These are phyloP conservation scores for Sminthurides aquaticus DNA, from an alignment of 2,888 invertebrate species.

Conservation along the genomic window DNA sequence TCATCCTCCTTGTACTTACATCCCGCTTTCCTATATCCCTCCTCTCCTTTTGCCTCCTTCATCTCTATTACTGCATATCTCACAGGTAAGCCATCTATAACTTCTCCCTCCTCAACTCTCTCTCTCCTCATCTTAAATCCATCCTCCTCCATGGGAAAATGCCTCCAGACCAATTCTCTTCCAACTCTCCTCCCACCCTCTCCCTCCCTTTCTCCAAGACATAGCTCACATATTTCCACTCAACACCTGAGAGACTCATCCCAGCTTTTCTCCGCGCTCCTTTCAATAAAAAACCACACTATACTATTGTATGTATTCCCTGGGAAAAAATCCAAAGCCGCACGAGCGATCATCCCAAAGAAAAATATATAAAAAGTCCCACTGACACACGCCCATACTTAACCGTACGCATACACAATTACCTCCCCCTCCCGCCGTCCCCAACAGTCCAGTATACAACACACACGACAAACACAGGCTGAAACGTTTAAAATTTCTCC, in stretches of 20 bases:
- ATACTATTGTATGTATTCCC: background rate
- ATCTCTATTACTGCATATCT: conserved; percentile 2
- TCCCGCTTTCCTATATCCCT: background rate
- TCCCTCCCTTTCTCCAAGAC: conserved; percentile 7
- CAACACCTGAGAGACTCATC: conserved; percentile 19
- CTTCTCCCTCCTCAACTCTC: too few relatives aligned
- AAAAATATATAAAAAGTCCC: conserved; percentile 16
- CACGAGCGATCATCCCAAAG: conserved; percentile 12
- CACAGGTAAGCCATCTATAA: too few relatives aligned
- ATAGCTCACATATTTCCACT: conserved; percentile 20
- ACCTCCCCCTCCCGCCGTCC: background rate
- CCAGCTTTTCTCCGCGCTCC: background rate
- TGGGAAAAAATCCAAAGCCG: conserved; percentile 13
- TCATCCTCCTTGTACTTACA: background rate
- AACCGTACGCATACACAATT: conserved; percentile 5
- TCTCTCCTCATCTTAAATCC: too few relatives aligned
- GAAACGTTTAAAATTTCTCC: background rate
- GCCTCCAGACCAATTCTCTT: conserved; percentile 23
- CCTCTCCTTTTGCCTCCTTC: background rate
- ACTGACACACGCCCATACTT: conserved; percentile 23
- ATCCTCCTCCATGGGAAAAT: conserved; percentile 25
- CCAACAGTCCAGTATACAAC: background rate
- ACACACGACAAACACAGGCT: background rate
- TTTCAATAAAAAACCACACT: background rate
- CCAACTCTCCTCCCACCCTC: background rate